A percentile compares a stretch with the other conserved stretches of the same genome.
These are phyloP conservation scores for Myotis planiceps DNA, from an alignment of 2,797 vertebrate genomes.

Conservation along the genomic window DNA sequence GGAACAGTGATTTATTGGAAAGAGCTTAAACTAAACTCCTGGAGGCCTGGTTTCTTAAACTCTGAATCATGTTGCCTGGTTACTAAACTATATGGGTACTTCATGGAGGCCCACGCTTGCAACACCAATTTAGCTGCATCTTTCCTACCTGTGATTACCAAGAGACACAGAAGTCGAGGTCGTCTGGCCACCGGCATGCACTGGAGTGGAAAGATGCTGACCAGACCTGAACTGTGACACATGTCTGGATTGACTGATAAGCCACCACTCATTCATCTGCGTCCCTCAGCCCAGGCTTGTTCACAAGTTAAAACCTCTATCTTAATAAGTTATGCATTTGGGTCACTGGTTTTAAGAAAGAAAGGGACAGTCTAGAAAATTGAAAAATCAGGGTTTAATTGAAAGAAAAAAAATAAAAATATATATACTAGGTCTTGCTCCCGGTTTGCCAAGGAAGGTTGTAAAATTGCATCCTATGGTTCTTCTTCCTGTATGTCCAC, in stretches of 20 bases:
- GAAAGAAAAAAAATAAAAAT: constrained; percentile 21
- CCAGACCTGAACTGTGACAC: background rate
- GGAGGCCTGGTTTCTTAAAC: background rate
- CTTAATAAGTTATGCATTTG: constrained; percentile 61
- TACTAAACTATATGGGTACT: constrained; percentile 24
- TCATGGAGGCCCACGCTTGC: background rate
- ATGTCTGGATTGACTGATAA: background rate
- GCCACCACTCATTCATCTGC: background rate
- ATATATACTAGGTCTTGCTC: background rate
- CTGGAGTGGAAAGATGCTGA: background rate
- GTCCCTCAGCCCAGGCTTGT: background rate
- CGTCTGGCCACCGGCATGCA: background rate
- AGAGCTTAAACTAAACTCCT: constrained; percentile 16
- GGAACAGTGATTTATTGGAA: background rate
- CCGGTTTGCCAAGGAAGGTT: background rate
- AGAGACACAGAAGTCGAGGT: background rate
- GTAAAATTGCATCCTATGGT: background rate
- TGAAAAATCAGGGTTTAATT: constrained; percentile 43
- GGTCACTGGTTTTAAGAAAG: constrained; percentile 53
- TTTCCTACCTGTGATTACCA: background rate
- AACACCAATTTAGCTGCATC: background rate
- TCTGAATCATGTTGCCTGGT: constrained; percentile 19
- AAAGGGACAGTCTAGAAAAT: constrained; percentile 39
- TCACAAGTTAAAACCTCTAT: background rate
- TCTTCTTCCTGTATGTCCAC: background rate